Evolutionary conservation across 2,888 invertebrate species (phyloP), one percentile per base, ranked within the genome.

Genomic region (Cylloceria caligata): DNA sequence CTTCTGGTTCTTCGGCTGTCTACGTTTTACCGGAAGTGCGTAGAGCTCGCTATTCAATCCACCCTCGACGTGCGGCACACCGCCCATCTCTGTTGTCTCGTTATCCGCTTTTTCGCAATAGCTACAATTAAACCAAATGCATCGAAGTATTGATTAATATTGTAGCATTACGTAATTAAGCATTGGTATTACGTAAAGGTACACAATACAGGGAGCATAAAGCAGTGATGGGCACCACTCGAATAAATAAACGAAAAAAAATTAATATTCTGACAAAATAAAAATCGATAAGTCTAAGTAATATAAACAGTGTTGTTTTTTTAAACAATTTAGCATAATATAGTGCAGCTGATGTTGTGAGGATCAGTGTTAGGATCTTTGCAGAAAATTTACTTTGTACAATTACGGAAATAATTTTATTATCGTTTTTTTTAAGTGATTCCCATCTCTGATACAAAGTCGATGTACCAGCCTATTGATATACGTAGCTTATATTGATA

Each of bases 1-100:
- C 80, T 88, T 89, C 75, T 88, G 88, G 82, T 94, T 94, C 88
- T 94, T 95, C 90, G 95, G 95, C 84, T 94, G 94, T 82, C 95
- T 93, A 88, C 96, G 93, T 92, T 96, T 96, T 83, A 96, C 96
- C 0, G 96, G 96, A 85, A 96, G 94, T 13, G 96, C 96, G 91
- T 96, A 96, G 60, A 96, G 93, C 92, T 96, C 96, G 89, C 96
- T 95, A 88, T 96, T 96, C 86, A 96, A 94, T 57, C 95, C 95
- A 84, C 95, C 95, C 64, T 95, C 94, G 77, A 95, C 95, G 91
- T 96, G 96, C 1, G 96, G 95, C 83, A 96, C 95, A 76, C 94
- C 94, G 30, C 92, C 93, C 93, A 95, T 95, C 89, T 95, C 95
- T 49, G 94, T 93, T 89, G 94, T 94, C 83, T 94, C 94, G 89